Evolutionary conservation across 2,888 invertebrate genomes (phyloP), one percentile per base, ranked within the genome.

Genomic region (Nemurella pictetii): DNA sequence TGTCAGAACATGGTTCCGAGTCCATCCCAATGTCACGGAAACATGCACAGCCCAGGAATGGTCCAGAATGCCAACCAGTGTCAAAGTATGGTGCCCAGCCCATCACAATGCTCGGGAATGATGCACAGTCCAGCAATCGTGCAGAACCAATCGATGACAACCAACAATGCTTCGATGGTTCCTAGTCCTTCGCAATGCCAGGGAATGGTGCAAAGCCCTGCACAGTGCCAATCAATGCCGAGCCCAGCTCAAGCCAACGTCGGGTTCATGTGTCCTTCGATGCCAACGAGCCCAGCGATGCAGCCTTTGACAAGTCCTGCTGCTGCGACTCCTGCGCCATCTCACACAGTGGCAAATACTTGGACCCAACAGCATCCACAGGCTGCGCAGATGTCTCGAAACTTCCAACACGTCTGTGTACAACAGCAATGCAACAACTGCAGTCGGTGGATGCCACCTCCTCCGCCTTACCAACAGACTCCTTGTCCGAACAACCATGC

Each of bases 161-260:
- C 30, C 0, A 78, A 78, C 78, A 78, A 78, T 29, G 30, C 4
- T n/a, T 26, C 25, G 20, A 80, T 80, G 74, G 28, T 83, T 25
- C 73, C 73, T 72, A 36, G 80, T 27, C 83, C 85, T 27, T 80
- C 36, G 7, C 35, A 77, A 27, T 85, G 84, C 32, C 85, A 80
- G 30, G 83, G 83, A 5, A 30, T 85, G 80, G 85, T 83, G 9
- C 32, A 36, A 25, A 84, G 80, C 74, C 80, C 84, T 12, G 84
- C 73, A 5, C 86, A 83, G 32, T 85, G 83, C 35, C 83, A 83
- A 15, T 84, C 86, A 15, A 85, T 86, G 81, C 82, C 86, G 25
- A 86, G 90, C 77, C 89, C 89, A 26, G 88, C 87, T 25, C 89
- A 89, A 74, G 85, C 89, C 9, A 87, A 84, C 35, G 86, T 87